Evolutionary conservation across 2,888 invertebrate genomes (phyloP).

Genomic region (Drosophila atripex): DNA sequence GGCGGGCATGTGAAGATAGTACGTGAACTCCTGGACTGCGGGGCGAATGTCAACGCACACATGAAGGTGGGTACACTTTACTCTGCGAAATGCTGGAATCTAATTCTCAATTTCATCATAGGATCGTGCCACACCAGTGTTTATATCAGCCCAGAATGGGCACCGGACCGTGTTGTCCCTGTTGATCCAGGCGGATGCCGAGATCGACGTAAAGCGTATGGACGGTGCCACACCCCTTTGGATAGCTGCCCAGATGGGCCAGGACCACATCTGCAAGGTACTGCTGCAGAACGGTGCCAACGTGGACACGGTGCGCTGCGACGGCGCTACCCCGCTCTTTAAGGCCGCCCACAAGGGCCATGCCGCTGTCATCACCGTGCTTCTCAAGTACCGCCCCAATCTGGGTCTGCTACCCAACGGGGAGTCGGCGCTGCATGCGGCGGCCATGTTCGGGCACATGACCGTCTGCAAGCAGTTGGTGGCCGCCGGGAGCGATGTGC

Average conservation of each 20-base stretch:
- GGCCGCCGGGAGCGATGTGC: conserved; percentile 88
- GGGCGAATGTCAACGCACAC: conserved; percentile 91
- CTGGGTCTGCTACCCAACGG: conserved; percentile 94
- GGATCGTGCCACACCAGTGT: conserved; percentile 96
- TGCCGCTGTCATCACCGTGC: conserved; percentile 92
- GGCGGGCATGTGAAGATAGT: conserved; percentile 95
- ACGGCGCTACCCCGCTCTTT: conserved; percentile 96
- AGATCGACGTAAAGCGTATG: conserved; percentile 89
- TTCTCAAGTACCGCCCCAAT: conserved; percentile 92
- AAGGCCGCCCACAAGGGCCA: conserved; percentile 98
- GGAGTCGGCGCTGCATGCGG: conserved; percentile 95
- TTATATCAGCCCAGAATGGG: conserved; percentile 97
- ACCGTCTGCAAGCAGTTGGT: conserved; percentile 90
- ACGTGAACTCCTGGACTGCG: conserved; percentile 91
- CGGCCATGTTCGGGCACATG: conserved; percentile 94
- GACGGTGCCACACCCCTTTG: conserved; percentile 96
- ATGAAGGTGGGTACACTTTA: conserved; percentile 88
- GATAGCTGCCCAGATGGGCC: conserved; percentile 98
- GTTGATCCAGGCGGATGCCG: conserved; percentile 90
- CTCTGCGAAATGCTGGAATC: neutral
- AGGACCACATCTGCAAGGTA: conserved; percentile 90
- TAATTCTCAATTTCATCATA: conserved; percentile 81
- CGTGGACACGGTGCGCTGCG: conserved; percentile 92
- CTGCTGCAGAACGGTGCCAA: conserved; percentile 91
- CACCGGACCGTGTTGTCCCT: conserved; percentile 91